Evolutionary conservation across 2,113 vertebrate genomes (phyloP).

Genomic region (Calcarius ornatus): DNA sequence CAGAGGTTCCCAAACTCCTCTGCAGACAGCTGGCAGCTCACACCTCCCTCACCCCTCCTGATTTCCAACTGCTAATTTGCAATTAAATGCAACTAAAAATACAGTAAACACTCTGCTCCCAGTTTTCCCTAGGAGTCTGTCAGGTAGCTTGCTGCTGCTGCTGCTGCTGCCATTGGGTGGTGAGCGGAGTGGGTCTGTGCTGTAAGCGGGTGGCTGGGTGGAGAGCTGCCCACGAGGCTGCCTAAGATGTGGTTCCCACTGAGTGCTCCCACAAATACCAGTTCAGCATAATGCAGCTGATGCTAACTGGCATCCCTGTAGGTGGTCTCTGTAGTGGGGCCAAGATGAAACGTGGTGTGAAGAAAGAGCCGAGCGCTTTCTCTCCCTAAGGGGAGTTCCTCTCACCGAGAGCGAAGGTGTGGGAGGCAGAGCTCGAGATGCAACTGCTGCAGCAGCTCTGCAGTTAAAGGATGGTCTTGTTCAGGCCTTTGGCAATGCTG

Average conservation of each 20-base stretch:
- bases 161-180: background rate
- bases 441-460: background rate
- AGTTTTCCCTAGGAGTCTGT: fast-evolving
- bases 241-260: slow-evolving; percentile 50
- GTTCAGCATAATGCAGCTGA: background rate
- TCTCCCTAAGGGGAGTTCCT: background rate
- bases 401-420: background rate
- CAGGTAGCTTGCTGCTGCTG: background rate
- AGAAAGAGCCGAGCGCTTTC: background rate
- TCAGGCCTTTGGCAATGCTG: background rate
- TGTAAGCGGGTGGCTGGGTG: background rate
- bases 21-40: background rate
- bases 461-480: background rate
- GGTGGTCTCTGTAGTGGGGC: slow-evolving; percentile 35
- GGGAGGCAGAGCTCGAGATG: background rate
- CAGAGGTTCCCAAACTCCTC: background rate
- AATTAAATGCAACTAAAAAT: background rate
- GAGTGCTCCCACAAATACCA: background rate
- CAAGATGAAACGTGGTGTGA: background rate
- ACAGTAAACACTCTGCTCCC: background rate
- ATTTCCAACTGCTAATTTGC: slow-evolving; percentile 41
- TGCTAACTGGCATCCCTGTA: slow-evolving; percentile 3
- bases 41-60: background rate
- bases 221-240: background rate
- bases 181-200: background rate